A percentile compares a stretch with the other conserved stretches of the same genome.
Conservation (phyloP, 1,140 invertebrate species). For the Campoletis sonorensis region DNA sequence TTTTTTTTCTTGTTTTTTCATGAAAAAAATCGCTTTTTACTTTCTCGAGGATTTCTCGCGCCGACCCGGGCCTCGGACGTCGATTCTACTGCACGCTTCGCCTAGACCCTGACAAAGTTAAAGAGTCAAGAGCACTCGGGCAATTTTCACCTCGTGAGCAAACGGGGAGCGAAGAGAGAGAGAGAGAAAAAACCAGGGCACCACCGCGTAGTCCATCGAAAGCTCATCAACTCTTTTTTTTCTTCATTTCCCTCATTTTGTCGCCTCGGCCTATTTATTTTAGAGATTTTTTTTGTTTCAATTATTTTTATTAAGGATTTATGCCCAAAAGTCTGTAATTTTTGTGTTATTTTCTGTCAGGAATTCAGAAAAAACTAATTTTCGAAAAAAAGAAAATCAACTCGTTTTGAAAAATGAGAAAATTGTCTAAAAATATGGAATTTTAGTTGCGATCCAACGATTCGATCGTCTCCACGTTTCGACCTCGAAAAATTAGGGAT, state of each 20-base stretch:
- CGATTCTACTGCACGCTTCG: slow-evolving; percentile 7
- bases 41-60: neutral
- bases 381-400: too few relatives aligned
- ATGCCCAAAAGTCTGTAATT: too few relatives aligned
- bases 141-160: neutral
- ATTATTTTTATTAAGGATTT: too few relatives aligned
- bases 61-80: neutral
- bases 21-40: neutral
- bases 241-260: neutral
- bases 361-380: too few relatives aligned
- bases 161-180: neutral
- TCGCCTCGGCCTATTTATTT: neutral
- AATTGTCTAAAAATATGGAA: neutral
- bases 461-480: neutral
- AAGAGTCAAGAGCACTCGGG: slow-evolving; percentile 28
- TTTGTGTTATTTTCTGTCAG: too few relatives aligned
- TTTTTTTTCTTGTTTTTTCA: neutral
- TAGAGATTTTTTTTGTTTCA: too few relatives aligned
- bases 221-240: neutral
- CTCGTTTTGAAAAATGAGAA: too few relatives aligned
- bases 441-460: neutral
- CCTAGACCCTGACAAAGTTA: slow-evolving; percentile 29
- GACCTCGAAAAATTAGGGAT: too few relatives aligned
- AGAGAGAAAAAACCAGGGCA: slow-evolving; percentile 15
- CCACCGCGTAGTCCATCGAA: neutral